Percentiles rank a stretch among this genome's conserved stretches.
These are phyloP conservation scores for Procambarus virginalis DNA, from an alignment of 1,140 invertebrate genomes.

Conservation along the genomic window DNA sequence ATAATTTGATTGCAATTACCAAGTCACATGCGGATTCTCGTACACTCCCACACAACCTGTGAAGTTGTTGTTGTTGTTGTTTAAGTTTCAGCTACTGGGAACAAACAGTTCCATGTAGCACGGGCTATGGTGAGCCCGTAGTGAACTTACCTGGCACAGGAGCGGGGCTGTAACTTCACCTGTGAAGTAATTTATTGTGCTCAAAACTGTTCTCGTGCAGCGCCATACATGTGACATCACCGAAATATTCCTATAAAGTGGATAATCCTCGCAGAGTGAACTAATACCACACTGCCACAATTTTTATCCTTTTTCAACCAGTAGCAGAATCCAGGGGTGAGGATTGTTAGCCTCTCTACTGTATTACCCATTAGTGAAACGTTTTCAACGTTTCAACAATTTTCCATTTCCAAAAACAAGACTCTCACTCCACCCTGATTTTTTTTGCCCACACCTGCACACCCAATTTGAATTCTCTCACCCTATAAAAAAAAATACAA, in stretches of 20 bases:
- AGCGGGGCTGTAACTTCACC: no score
- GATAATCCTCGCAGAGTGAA: background rate
- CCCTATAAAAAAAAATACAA: background rate
- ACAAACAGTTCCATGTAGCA: no score
- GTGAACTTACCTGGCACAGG: no score
- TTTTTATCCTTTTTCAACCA: background rate
- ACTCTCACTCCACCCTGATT: background rate
- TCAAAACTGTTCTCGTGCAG: background rate
- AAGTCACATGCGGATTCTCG: no score
- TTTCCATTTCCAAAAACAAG: background rate
- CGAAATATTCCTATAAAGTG: background rate
- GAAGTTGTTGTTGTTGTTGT: no score
- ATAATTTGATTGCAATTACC: no score
- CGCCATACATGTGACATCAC: background rate
- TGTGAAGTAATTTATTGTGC: no score
- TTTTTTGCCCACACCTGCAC: background rate
- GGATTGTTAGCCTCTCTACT: background rate
- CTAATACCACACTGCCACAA: background rate
- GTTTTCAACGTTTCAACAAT: background rate
- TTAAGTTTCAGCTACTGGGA: no score
- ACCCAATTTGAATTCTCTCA: background rate
- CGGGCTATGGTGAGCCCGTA: no score
- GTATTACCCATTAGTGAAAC: background rate
- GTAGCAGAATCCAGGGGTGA: background rate
- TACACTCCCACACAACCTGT: no score